Evolutionary conservation across 2,797 vertebrate genomes (phyloP).

Genomic region (Gephyroberyx darwinii): DNA sequence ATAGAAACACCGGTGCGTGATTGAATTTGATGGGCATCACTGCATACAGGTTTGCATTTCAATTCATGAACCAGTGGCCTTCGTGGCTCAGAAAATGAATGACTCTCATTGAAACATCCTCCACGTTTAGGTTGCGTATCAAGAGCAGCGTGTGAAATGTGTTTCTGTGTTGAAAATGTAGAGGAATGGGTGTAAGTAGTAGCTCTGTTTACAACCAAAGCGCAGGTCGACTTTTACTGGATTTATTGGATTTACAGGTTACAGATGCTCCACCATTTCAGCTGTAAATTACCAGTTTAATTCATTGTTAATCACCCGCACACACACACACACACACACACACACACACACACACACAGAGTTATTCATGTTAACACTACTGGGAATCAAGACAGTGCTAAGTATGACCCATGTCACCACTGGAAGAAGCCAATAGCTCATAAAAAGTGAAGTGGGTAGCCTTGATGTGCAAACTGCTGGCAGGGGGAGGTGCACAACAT

Average conservation of each 20-base stretch:
- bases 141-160: too few relatives aligned
- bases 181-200: too few relatives aligned
- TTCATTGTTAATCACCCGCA: background rate
- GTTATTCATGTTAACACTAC: background rate
- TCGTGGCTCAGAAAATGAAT: background rate
- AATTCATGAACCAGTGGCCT: background rate
- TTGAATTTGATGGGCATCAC: conserved; percentile 1
- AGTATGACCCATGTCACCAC: background rate
- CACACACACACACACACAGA: background rate
- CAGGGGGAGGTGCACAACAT: conserved; percentile 14
- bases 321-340: background rate
- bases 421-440: background rate
- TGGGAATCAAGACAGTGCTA: background rate
- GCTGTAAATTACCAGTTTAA: background rate
- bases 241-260: background rate
- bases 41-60: background rate
- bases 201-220: too few relatives aligned
- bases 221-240: too few relatives aligned
- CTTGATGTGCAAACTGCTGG: background rate
- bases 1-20: background rate
- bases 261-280: background rate
- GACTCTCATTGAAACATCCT: background rate
- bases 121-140: background rate
- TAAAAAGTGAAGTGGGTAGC: conserved; percentile 15
- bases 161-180: too few relatives aligned